These are phyloP conservation scores for Anadara kagoshimensis DNA, from an alignment of 1,140 invertebrate genomes.

Conservation along the genomic window DNA sequence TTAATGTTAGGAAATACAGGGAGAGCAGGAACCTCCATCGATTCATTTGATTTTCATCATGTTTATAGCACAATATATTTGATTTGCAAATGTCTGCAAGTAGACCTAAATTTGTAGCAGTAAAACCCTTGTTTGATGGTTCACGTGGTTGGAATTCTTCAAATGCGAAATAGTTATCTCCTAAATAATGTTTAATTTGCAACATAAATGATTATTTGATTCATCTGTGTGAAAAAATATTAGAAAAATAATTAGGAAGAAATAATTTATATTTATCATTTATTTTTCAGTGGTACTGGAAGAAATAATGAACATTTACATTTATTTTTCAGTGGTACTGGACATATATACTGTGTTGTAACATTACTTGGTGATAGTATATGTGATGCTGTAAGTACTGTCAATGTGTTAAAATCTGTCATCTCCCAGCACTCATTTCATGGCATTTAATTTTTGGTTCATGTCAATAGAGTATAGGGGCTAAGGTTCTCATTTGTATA, in stretches of 20 bases:
- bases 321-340: slow-evolving; percentile 31
- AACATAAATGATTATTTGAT: background rate
- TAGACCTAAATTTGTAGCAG: no score
- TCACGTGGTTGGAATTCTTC: no score
- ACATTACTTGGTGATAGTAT: slow-evolving; percentile 50
- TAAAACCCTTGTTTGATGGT: no score
- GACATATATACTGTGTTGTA: slow-evolving; percentile 43
- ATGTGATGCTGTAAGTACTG: slow-evolving; percentile 47
- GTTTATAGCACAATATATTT: no score
- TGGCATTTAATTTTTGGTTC: background rate
- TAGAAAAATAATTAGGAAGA: background rate
- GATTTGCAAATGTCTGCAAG: no score
- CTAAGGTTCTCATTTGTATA: background rate
- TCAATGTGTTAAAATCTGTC: no score
- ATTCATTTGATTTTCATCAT: no score
- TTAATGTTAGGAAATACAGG: background rate
- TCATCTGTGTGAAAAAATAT: background rate
- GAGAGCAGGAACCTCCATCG: no score
- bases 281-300: background rate
- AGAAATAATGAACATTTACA: no score
- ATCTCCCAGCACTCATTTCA: background rate
- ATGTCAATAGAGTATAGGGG: background rate
- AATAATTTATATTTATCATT: background rate
- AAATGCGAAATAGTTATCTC: no score
- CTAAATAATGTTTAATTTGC: background rate